phyloP scores from a whole-genome alignment of 2,113 vertebrate genomes.

The Ibidorhyncha struthersii region DNA sequence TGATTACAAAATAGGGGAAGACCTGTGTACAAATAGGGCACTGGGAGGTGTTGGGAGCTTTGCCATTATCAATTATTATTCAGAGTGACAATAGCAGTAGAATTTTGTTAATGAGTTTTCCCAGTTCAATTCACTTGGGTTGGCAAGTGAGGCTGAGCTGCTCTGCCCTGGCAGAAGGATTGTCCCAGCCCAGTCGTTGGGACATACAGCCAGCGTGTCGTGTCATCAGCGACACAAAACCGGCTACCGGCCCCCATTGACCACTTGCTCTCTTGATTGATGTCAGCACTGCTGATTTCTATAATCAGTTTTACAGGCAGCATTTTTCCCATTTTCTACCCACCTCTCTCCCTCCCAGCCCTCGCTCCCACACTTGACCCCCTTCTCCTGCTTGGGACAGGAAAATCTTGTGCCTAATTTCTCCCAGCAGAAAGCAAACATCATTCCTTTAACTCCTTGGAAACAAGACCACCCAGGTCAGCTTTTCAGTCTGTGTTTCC shows the following conservation, averaged over 20 bases:
- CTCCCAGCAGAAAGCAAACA: background rate
- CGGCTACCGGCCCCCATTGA: background rate
- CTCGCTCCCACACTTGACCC: background rate
- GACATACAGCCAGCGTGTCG: background rate
- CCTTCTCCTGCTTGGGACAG: background rate
- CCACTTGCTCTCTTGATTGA: background rate
- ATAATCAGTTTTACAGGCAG: background rate
- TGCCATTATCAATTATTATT: slow-evolving; percentile 2
- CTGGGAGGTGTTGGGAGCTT: background rate
- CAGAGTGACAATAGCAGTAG: background rate
- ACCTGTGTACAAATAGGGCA: background rate
- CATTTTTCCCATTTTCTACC: background rate
- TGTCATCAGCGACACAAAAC: background rate
- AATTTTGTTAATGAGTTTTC: background rate
- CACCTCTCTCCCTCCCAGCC: background rate
- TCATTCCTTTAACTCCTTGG: background rate
- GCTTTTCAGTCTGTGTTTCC: slow-evolving; percentile 25
- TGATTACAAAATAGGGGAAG: background rate
- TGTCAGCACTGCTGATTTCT: background rate
- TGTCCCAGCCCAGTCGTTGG: background rate
- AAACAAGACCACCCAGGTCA: slow-evolving; percentile 47
- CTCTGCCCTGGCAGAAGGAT: background rate
- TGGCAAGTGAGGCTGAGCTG: background rate
- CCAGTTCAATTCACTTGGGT: background rate
- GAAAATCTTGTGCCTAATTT: background rate